Evolutionary conservation across 2,888 invertebrate genomes (phyloP).

Genomic region (Drosophila leonis): DNA sequence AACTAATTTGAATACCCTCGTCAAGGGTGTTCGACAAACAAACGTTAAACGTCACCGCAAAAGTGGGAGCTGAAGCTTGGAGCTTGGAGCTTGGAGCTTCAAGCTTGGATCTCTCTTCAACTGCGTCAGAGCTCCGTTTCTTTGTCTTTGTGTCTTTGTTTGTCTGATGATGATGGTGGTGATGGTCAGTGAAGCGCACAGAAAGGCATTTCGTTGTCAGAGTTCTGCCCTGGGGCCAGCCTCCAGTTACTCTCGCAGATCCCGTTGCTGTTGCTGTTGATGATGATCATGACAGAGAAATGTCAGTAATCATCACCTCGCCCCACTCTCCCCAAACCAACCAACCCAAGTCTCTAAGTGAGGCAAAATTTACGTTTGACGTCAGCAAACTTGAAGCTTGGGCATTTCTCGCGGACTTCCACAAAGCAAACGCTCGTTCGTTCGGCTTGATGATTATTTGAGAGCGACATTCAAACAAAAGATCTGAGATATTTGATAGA

Average conservation of each 20-base stretch:
- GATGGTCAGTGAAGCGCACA: constrained; percentile 58
- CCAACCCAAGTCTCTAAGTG: neutral
- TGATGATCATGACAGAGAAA: constrained; percentile 69
- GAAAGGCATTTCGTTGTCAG: constrained; percentile 29
- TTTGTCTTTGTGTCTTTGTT: constrained; percentile 36
- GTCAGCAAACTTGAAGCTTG: constrained; percentile 56
- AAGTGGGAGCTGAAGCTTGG: constrained; percentile 30
- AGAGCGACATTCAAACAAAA: constrained; percentile 44
- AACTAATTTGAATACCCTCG: neutral
- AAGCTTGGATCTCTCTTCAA: constrained; percentile 26
- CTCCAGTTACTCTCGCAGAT: constrained; percentile 8
- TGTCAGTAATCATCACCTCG: constrained; percentile 35
- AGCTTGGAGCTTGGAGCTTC: constrained; percentile 25
- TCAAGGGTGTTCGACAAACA: constrained; percentile 32
- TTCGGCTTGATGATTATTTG: constrained; percentile 41
- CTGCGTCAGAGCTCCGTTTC: constrained; percentile 27
- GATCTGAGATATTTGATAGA: constrained; percentile 49
- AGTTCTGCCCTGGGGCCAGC: constrained; percentile 6
- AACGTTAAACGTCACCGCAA: constrained; percentile 32
- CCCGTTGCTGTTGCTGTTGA: constrained; percentile 17
- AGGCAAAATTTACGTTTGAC: constrained; percentile 57
- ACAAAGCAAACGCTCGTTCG: constrained; percentile 15
- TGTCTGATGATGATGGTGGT: constrained; percentile 45
- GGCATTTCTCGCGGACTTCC: constrained; percentile 46
- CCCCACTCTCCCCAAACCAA: neutral